Percentiles rank a stretch among this genome's conserved stretches.
phyloP scores from a whole-genome alignment of 30 jellyfish, hydroid and myxozoan species.

The Catostylus mosaicus region DNA sequence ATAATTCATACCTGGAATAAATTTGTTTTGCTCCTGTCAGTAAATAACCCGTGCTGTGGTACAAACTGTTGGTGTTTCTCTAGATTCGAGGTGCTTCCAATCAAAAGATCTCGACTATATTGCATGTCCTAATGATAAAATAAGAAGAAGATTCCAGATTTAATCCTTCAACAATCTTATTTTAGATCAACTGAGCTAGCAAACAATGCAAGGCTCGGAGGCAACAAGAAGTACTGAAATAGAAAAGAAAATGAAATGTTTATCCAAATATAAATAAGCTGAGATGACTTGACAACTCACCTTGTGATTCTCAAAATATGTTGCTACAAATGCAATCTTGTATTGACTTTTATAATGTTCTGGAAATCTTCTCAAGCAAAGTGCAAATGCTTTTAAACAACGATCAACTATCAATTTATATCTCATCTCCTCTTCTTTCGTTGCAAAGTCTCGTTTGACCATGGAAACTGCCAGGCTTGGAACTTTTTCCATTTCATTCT shows the following conservation, averaged over 20 bases:
- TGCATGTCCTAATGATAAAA: conserved; percentile 65
- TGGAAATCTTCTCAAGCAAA: conserved; percentile 89
- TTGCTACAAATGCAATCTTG: conserved; percentile 70
- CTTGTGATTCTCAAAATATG: conserved; percentile 63
- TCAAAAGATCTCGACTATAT: conserved; percentile 74
- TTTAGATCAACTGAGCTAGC: no score
- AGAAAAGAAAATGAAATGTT: no score
- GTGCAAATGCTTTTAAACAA: conserved; percentile 73
- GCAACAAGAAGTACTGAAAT: no score
- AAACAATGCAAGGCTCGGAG: no score
- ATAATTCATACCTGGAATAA: conserved; percentile 72
- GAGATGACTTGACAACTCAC: conserved; percentile 42
- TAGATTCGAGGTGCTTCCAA: conserved; percentile 50
- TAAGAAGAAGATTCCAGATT: no score
- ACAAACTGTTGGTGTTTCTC: conserved; percentile 15
- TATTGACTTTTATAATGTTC: conserved; percentile 96
- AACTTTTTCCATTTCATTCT: background rate
- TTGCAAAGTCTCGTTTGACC: conserved; percentile 24
- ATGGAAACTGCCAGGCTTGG: conserved; percentile 18
- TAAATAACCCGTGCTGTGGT: conserved; percentile 87
- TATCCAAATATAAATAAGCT: no score
- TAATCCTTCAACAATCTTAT: no score
- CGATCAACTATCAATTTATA: conserved; percentile 57
- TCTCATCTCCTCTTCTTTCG: conserved; percentile 29
- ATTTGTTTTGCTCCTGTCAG: conserved; percentile 87